phyloP scores from a whole-genome alignment of 2,888 invertebrate genomes.

The Cartodere bifasciata region DNA sequence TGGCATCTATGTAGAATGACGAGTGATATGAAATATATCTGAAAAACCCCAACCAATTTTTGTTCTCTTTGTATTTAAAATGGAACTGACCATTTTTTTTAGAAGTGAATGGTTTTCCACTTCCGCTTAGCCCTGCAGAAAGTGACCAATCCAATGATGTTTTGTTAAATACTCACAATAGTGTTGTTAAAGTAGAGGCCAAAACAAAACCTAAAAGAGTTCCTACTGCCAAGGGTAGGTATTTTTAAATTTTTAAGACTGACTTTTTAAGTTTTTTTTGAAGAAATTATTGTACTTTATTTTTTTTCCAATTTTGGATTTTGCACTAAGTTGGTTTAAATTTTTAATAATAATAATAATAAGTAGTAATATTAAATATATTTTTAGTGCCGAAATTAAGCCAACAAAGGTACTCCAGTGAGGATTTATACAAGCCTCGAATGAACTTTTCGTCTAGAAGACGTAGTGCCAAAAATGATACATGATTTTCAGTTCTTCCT shows the following conservation, averaged over 20 bases:
- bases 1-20: no score
- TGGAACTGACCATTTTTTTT: not conserved
- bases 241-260: conserved; percentile 1
- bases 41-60: no score
- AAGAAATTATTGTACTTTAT: no score
- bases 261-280: no score
- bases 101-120: conserved; percentile 21
- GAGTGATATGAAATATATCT: no score
- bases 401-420: conserved; percentile 53
- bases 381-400: no score
- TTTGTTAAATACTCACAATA: conserved; percentile 16
- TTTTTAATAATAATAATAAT: no score
- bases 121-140: conserved; percentile 30
- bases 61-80: not conserved
- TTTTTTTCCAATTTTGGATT: conserved; percentile 8
- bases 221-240: conserved; percentile 15
- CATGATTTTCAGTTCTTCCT: no score
- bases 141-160: conserved; percentile 26
- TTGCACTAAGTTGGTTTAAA: no score
- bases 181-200: conserved; percentile 10
- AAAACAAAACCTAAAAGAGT: conserved; percentile 15
- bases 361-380: no score
- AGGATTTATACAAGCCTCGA: conserved; percentile 60
- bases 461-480: conserved; percentile 28
- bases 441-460: conserved; percentile 43